phyloP scores from a whole-genome alignment of 2,797 vertebrate species.

The Ctenopoma kingsleyae region DNA sequence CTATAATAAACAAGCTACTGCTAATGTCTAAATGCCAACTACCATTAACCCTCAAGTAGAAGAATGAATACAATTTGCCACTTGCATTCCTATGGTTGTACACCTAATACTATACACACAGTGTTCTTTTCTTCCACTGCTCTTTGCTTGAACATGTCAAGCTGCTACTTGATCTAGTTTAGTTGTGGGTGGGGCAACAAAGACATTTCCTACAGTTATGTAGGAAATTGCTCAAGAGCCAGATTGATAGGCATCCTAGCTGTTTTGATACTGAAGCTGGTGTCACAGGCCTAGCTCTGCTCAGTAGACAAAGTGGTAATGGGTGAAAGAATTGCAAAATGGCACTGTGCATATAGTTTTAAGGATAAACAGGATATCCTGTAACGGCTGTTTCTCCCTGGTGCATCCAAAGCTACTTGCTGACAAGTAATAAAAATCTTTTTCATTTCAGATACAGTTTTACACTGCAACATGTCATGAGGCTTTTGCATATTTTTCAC shows the following conservation, averaged over 20 bases:
- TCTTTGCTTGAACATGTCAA: conserved; percentile 79
- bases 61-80: conserved; percentile 70
- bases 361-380: conserved; percentile 48
- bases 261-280: conserved; percentile 22
- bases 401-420: conserved; percentile 8
- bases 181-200: conserved; percentile 63
- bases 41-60: conserved; percentile 52
- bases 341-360: conserved; percentile 27
- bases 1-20: conserved; percentile 48
- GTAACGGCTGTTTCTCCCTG: conserved; percentile 12
- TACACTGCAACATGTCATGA: neutral
- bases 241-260: conserved; percentile 44
- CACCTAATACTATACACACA: conserved; percentile 70
- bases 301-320: conserved; percentile 9
- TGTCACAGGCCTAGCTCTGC: conserved; percentile 8
- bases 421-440: neutral
- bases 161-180: conserved; percentile 74
- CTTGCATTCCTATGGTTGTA: conserved; percentile 76
- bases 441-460: neutral
- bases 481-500: neutral
- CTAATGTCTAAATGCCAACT: conserved; percentile 55
- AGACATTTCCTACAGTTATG: conserved; percentile 58
- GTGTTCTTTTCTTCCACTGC: conserved; percentile 62
- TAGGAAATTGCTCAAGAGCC: conserved; percentile 55
- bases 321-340: conserved; percentile 8